phyloP scores from a whole-genome alignment of 2,888 invertebrate genomes.

The Platycheirus albimanus region DNA sequence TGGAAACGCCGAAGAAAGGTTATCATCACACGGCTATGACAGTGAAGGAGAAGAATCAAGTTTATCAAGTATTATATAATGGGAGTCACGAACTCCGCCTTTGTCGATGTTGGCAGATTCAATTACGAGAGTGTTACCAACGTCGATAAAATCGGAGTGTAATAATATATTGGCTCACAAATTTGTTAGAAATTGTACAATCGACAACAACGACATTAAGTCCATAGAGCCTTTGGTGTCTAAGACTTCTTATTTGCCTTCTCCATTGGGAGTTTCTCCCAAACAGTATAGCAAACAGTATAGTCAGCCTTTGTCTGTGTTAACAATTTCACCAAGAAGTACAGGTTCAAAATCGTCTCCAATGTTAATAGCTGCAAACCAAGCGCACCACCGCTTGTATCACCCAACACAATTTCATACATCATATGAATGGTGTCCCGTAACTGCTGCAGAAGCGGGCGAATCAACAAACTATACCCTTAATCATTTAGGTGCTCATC shows the following conservation, averaged over 20 bases:
- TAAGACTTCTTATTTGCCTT: conserved; percentile 81
- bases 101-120: conserved; percentile 77
- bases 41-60: conserved; percentile 95
- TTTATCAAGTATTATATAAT: conserved; percentile 86
- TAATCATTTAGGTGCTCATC: conserved; percentile 85
- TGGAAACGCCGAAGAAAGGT: conserved; percentile 87
- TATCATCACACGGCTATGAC: conserved; percentile 89
- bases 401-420: conserved; percentile 82
- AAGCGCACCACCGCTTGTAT: conserved; percentile 82
- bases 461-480: conserved; percentile 82
- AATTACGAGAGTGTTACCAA: conserved; percentile 80
- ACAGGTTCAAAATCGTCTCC: conserved; percentile 79
- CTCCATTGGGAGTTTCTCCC: conserved; percentile 81
- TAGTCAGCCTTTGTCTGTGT: too few species aligned
- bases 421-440: conserved; percentile 82
- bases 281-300: too few species aligned
- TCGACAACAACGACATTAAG: conserved; percentile 75
- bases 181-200: conserved; percentile 26
- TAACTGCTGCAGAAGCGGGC: conserved; percentile 80
- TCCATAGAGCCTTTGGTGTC: conserved; percentile 80
- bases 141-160: conserved; percentile 82
- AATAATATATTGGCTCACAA: conserved; percentile 74
- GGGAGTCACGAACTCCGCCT: conserved; percentile 82
- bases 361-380: conserved; percentile 80
- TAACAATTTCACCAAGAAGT: conserved; percentile 77